These are phyloP conservation scores for Callionymus lyra DNA, from an alignment of 2,113 vertebrate genomes.

Conservation along the genomic window DNA sequence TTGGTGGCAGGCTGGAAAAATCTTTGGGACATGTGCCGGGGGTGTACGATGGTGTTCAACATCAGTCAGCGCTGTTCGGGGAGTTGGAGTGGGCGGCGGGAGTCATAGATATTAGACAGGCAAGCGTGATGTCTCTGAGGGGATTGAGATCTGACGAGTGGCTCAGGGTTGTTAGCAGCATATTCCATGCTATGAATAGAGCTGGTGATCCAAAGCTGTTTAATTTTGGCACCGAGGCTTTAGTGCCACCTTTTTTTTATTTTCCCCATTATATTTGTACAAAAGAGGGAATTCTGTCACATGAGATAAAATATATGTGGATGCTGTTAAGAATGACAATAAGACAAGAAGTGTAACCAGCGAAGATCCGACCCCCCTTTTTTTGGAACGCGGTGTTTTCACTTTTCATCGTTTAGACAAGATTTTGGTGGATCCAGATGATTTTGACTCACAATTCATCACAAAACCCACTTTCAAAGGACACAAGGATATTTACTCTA, in stretches of 20 bases:
- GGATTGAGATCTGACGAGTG: conserved; percentile 28
- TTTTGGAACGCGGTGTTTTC: background rate
- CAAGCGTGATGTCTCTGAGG: conserved; percentile 17
- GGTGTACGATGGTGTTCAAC: conserved; percentile 38
- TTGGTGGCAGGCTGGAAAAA: conserved; percentile 41
- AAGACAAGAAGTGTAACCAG: background rate
- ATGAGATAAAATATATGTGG: conserved; percentile 19
- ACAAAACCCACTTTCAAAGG: no score
- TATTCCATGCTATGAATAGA: conserved; percentile 26
- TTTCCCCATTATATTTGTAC: conserved; percentile 5
- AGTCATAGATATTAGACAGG: conserved; percentile 37
- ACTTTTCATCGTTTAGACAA: no score
- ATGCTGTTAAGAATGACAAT: conserved; percentile 1
- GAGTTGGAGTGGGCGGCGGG: conserved; percentile 33
- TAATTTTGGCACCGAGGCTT: conserved; percentile 29
- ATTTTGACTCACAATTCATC: no score
- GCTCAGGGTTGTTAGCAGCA: conserved; percentile 9
- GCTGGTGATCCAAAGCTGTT: conserved; percentile 35
- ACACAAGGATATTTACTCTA: no score
- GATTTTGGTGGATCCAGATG: no score
- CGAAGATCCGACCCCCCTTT: conserved; percentile 2
- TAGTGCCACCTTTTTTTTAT: no score
- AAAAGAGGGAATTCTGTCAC: conserved; percentile 19
- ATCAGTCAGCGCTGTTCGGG: conserved; percentile 34
- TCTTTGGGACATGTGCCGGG: conserved; percentile 37